These are phyloP conservation scores for Pristionchus maxplancki DNA, from an alignment of 2,888 invertebrate genomes.

Conservation along the genomic window DNA sequence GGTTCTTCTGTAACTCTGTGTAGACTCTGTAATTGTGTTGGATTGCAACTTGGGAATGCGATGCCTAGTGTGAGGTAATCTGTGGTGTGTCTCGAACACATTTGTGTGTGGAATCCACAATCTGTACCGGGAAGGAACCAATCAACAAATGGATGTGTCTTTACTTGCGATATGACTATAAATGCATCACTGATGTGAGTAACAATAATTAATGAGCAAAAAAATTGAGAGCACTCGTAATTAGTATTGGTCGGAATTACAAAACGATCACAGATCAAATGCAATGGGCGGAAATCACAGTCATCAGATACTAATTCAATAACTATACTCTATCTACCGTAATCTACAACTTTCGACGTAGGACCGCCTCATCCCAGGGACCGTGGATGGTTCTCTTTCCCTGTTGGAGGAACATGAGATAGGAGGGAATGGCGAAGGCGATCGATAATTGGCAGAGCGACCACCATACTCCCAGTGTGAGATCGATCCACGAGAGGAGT, in stretches of 20 bases:
- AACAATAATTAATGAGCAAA: not conserved
- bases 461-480: constrained; percentile 18
- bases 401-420: constrained; percentile 31
- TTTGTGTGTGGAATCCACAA: constrained; percentile 4
- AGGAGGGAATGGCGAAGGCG: not conserved
- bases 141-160: not conserved
- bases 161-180: constrained; percentile 40
- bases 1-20: constrained; percentile 23
- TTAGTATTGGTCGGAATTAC: not conserved
- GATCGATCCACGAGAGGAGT: constrained; percentile 15
- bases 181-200: not conserved
- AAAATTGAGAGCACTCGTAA: not conserved
- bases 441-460: constrained; percentile 1
- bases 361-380: constrained; percentile 94
- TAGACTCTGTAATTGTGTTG: constrained; percentile 24
- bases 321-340: not conserved
- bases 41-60: not conserved
- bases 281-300: not conserved
- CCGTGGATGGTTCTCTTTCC: constrained; percentile 88
- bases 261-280: constrained; percentile 43
- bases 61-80: not conserved
- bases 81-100: constrained; percentile 45
- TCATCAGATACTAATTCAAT: constrained; percentile 29
- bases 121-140: not conserved
- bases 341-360: constrained; percentile 30